Percentiles rank a stretch among this genome's conserved stretches.
Evolutionary conservation across 2,888 invertebrate genomes (phyloP).

Genomic region (Idaea straminata): DNA sequence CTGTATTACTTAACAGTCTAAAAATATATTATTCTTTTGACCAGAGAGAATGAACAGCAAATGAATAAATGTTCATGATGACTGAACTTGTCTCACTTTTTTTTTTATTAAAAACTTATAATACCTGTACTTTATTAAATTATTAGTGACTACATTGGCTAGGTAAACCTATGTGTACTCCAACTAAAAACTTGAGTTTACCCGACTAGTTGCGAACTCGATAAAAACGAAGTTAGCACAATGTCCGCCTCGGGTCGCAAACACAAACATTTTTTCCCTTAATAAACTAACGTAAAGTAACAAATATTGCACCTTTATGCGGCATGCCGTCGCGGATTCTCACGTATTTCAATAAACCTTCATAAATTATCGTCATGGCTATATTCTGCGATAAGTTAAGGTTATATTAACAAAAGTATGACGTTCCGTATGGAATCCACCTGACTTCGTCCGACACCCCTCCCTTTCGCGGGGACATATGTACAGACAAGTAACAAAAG

Average conservation of each 20-base stretch:
- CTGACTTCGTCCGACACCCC: conserved; percentile 42
- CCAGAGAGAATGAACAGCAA: no score
- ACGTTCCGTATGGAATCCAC: conserved; percentile 55
- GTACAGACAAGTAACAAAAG: conserved; percentile 4
- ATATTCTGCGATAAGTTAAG: conserved; percentile 32
- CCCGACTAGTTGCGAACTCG: neutral
- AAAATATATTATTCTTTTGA: no score
- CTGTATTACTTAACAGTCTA: no score
- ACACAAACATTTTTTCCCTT: conserved; percentile 21
- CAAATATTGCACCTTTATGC: conserved; percentile 28
- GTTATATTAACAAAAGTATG: conserved; percentile 33
- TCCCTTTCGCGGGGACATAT: conserved; percentile 18
- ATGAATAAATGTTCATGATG: no score
- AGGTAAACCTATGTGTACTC: no score
- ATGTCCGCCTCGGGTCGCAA: neutral
- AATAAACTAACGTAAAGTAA: conserved; percentile 21
- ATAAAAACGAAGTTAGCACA: neutral
- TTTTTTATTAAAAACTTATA: no score
- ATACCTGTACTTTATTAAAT: no score
- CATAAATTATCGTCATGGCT: conserved; percentile 45
- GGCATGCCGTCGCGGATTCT: conserved; percentile 33
- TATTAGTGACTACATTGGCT: no score
- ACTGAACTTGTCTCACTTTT: no score
- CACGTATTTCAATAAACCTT: conserved; percentile 41
- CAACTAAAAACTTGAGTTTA: neutral